These are phyloP conservation scores for Folsomia candida DNA, from an alignment of 2,888 invertebrate species.

Conservation along the genomic window DNA sequence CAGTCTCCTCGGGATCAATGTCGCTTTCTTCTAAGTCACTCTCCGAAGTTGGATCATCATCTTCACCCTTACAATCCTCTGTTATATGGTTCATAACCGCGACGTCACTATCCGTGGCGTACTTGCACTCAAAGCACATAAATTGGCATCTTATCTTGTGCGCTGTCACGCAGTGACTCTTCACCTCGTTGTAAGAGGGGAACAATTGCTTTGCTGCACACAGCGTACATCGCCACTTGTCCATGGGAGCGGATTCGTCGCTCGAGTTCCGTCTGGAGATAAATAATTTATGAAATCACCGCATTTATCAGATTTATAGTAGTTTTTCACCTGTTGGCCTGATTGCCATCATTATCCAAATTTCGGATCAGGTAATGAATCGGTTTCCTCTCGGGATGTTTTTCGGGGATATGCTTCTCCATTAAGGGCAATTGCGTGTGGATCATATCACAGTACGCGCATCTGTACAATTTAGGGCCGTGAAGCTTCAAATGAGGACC, in stretches of 20 bases:
- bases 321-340: slow-evolving; percentile 31
- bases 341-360: slow-evolving; percentile 53
- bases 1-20: too few species aligned
- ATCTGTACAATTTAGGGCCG: slow-evolving; percentile 69
- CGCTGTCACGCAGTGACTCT: slow-evolving; percentile 60
- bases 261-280: slow-evolving; percentile 34
- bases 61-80: neutral
- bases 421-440: slow-evolving; percentile 63
- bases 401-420: slow-evolving; percentile 66
- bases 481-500: slow-evolving; percentile 73
- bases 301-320: neutral
- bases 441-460: slow-evolving; percentile 66
- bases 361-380: slow-evolving; percentile 58
- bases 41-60: neutral
- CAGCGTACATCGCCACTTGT: slow-evolving; percentile 68
- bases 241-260: slow-evolving; percentile 28
- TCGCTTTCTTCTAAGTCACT: too few species aligned
- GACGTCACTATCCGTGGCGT: slow-evolving; percentile 50
- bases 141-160: slow-evolving; percentile 69
- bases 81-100: slow-evolving; percentile 24
- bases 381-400: slow-evolving; percentile 60
- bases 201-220: slow-evolving; percentile 62
- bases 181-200: slow-evolving; percentile 62
- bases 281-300: neutral
- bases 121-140: slow-evolving; percentile 69